Evolutionary conservation across 1,140 invertebrate genomes (phyloP).

Genomic region (Propsilocerus akamusi): DNA sequence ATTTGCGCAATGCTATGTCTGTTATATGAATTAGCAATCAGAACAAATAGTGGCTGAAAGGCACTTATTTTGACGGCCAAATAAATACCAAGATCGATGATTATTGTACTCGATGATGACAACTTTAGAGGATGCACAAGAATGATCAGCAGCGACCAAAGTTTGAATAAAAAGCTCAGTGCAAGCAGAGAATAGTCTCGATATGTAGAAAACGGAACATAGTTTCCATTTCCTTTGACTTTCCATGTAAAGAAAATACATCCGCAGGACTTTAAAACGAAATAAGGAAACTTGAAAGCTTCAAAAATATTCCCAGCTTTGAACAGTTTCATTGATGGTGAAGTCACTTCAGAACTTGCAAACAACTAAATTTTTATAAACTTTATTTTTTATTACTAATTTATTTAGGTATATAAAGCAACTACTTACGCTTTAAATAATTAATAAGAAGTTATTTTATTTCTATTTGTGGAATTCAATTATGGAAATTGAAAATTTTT

Average conservation of each 20-base stretch:
- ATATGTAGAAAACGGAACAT: not conserved
- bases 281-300: not conserved
- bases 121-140: not conserved
- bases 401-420: no score
- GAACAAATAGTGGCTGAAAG: not conserved
- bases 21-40: no score
- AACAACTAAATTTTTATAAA: no score
- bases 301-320: not conserved
- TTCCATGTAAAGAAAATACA: not conserved
- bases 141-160: not conserved
- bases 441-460: no score
- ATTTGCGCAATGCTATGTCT: no score
- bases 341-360: no score
- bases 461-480: no score
- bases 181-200: not conserved
- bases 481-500: no score
- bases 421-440: no score
- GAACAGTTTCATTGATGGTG: not conserved
- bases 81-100: not conserved
- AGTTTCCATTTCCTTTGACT: not conserved
- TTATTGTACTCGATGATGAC: not conserved
- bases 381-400: no score
- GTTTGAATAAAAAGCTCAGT: not conserved
- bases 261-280: not conserved
- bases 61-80: not conserved